A percentile compares a stretch with the other conserved stretches of the same genome.
Conservation (phyloP, 2,113 vertebrate genomes). For the Amblyornis subalaris region DNA sequence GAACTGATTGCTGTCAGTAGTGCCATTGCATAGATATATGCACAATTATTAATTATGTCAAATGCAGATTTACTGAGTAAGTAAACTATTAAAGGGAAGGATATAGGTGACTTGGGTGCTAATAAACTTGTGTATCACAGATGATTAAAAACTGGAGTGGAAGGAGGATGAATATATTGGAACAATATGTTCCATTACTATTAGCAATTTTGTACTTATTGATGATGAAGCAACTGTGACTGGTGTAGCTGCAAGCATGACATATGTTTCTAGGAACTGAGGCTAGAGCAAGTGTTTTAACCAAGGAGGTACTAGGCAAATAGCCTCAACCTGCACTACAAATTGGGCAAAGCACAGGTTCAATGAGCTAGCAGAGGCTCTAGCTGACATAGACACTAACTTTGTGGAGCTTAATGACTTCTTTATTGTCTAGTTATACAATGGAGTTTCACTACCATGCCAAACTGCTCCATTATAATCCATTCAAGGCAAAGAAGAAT, state of each 20-base stretch:
- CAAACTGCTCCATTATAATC: background rate
- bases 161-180: background rate
- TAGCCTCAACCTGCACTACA: background rate
- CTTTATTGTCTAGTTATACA: background rate
- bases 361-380: background rate
- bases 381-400: background rate
- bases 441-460: background rate
- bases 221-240: background rate
- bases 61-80: background rate
- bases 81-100: background rate
- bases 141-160: background rate
- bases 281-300: background rate
- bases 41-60: background rate
- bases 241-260: background rate
- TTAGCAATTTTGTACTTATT: background rate
- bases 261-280: background rate
- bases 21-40: background rate
- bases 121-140: background rate
- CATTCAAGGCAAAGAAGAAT: background rate
- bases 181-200: background rate
- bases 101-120: background rate
- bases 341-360: background rate
- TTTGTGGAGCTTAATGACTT: background rate
- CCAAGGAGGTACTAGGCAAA: background rate
- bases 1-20: background rate